Evolutionary conservation across 2,113 vertebrate genomes (phyloP).

Genomic region (Onychostruthus taczanowskii): DNA sequence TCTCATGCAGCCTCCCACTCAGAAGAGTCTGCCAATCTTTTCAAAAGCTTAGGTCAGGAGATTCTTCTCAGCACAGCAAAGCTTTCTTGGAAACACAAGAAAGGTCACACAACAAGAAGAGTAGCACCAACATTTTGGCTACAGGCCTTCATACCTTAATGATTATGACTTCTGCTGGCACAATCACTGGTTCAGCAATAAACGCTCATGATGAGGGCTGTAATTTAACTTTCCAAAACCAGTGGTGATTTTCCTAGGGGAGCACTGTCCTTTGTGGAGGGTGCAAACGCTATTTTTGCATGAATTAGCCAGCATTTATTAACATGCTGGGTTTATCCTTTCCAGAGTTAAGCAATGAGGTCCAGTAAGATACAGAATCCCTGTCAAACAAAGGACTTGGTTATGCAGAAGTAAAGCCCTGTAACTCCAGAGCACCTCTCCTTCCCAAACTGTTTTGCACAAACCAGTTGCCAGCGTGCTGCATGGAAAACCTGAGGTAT

Average conservation of each 20-base stretch:
- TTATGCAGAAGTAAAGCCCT: not conserved
- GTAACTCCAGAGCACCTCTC: not conserved
- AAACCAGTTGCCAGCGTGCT: not conserved
- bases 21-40: constrained; percentile 53
- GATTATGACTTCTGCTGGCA: not conserved
- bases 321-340: not conserved
- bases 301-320: not conserved
- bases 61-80: constrained; percentile 43
- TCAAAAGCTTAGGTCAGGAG: constrained; percentile 55
- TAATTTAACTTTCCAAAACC: constrained; percentile 14
- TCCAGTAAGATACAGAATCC: not conserved
- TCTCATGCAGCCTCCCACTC: constrained; percentile 60
- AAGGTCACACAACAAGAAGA: constrained; percentile 46
- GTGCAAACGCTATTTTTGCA: not conserved
- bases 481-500: not conserved
- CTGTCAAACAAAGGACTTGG: not conserved
- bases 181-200: not conserved
- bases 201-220: not conserved
- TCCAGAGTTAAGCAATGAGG: not conserved
- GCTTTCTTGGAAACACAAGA: constrained; percentile 40
- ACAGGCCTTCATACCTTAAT: constrained; percentile 12
- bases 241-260: not conserved
- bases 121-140: constrained; percentile 53
- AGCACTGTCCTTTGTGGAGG: not conserved
- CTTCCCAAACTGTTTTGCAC: not conserved